phyloP scores from a whole-genome alignment of 2,888 invertebrate genomes.

The Mesorhabditis sp. region DNA sequence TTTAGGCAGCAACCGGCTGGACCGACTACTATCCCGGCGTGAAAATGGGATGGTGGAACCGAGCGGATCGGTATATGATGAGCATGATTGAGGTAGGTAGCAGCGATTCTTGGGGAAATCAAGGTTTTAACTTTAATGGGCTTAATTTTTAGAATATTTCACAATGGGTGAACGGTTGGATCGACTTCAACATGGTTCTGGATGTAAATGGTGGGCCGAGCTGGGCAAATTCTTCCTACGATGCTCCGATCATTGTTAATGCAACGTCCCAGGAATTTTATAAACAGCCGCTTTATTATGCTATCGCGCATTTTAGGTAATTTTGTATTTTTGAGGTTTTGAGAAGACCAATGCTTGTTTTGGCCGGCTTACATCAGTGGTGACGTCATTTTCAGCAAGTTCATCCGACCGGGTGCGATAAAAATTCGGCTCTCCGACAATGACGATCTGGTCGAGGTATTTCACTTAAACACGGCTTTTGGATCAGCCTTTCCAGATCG shows the following conservation, averaged over 20 bases:
- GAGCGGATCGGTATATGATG: background rate
- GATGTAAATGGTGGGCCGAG: background rate
- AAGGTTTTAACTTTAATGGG: background rate
- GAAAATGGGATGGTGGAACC: conserved; percentile 6
- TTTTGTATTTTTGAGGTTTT: background rate
- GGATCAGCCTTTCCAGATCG: conserved; percentile 4
- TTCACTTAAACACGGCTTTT: background rate
- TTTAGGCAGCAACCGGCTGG: background rate
- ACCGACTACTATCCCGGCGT: background rate
- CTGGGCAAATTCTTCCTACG: conserved; percentile 4
- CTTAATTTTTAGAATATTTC: background rate
- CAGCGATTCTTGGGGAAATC: background rate
- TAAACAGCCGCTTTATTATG: conserved; percentile 1
- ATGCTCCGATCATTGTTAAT: conserved; percentile 4
- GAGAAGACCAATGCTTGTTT: background rate
- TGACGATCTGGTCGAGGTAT: background rate
- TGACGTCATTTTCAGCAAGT: background rate
- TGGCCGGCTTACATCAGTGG: no score
- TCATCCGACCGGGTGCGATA: background rate
- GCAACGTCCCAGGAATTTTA: background rate
- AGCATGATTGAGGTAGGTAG: background rate
- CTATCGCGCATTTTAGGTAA: background rate
- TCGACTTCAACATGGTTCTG: background rate
- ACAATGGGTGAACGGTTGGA: background rate
- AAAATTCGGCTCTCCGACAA: background rate